phyloP scores from a whole-genome alignment of 2,113 vertebrate genomes.

The Narcine bancroftii region DNA sequence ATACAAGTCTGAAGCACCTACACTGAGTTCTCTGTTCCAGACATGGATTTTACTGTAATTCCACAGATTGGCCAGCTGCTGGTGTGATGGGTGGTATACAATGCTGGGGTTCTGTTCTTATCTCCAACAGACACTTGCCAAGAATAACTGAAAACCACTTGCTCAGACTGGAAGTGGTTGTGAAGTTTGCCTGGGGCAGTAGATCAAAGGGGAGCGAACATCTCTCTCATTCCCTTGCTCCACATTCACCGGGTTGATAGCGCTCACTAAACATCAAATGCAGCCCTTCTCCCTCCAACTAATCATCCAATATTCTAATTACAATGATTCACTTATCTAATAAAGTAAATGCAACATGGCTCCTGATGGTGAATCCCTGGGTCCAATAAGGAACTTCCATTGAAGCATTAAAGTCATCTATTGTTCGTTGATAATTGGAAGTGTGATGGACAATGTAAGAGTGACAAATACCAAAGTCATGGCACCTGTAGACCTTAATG shows the following conservation, averaged over 20 bases:
- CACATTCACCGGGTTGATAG: slow-evolving; percentile 59
- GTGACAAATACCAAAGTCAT: too few species aligned
- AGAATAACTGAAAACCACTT: slow-evolving; percentile 94
- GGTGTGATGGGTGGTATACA: slow-evolving; percentile 67
- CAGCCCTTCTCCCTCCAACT: slow-evolving; percentile 54
- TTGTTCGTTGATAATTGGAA: background rate
- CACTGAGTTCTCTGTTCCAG: background rate
- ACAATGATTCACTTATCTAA: background rate
- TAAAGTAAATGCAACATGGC: background rate
- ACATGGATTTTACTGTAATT: slow-evolving; percentile 48
- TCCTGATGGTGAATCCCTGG: background rate
- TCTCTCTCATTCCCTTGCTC: slow-evolving; percentile 78
- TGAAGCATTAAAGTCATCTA: background rate
- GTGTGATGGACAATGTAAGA: background rate
- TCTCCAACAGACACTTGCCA: slow-evolving; percentile 97
- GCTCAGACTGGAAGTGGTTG: slow-evolving; percentile 77
- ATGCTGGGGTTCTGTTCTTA: slow-evolving; percentile 73
- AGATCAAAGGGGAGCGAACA: slow-evolving; percentile 91
- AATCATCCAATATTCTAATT: slow-evolving; percentile 40
- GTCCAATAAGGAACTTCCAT: background rate
- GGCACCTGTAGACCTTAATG: background rate
- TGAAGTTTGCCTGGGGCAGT: slow-evolving; percentile 93
- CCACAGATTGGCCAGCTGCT: slow-evolving; percentile 64
- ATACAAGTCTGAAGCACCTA: background rate
- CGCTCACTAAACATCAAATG: slow-evolving; percentile 70